Evolutionary conservation across 2,888 invertebrate genomes (phyloP), one percentile per base, ranked within the genome.

Genomic region (Monopis laevigella): DNA sequence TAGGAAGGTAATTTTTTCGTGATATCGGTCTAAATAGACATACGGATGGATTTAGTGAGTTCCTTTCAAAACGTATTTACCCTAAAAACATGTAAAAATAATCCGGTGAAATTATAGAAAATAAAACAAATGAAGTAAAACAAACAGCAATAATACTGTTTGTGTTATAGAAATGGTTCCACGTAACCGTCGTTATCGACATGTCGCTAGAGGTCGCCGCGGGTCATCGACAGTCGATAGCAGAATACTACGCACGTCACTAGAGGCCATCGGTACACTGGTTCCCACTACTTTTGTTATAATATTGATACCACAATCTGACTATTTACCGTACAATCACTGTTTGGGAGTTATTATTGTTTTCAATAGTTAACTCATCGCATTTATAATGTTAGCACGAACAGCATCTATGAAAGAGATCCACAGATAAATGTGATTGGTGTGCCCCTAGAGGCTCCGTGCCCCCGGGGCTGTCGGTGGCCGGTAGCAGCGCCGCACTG

Each of bases 221-320:
- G 62, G 70, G 71, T 70, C 69, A 67, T 67, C 72, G 63, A 61
- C 53, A 54, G 41, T 42, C 58, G 67, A 67, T 68, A 4, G 10
- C 13, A 48, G 52, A 34, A 17, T 34, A 17, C 19, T 16, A 32
- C 32, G 4, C 26, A 14, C 34, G 21, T 41, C 41, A 24, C 40
- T 29, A 30, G 17, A 40, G 29, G 45, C 47, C 35, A 8, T 8
- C 11, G 8, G 10, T 10, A 17, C 32, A 32, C 32, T n/a, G 32
- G 17, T 32, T 32, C 14, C 4, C 6, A 17, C 32, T 10, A 32
- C 6, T n/a, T n/a, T n/a, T n/a, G n/a, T n/a, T n/a, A n/a, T n/a
- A n/a, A n/a, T n/a, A n/a, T n/a, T n/a, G n/a, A n/a, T n/a, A n/a
- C n/a, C n/a, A n/a, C n/a, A n/a, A n/a, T n/a, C n/a, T n/a, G n/a